Evolutionary conservation across 2,113 vertebrate species (phyloP), one percentile per base, ranked within the genome.

Genomic region (Sturnira hondurensis): DNA sequence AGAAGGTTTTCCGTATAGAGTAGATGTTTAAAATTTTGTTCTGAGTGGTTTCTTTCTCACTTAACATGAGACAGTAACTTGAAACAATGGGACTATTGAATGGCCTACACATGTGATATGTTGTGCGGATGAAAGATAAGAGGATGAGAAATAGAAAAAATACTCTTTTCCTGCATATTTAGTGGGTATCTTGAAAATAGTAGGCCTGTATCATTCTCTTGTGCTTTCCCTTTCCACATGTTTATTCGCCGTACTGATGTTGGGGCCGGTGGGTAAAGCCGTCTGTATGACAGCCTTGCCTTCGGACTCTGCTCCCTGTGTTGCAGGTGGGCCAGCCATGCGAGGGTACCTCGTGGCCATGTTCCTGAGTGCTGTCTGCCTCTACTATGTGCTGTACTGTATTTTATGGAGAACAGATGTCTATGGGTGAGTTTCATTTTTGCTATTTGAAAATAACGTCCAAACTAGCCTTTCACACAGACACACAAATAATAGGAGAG

Each of bases 281-380:
- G 26, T 36, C 45, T 83, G 13, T 3, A 0, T 70, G 70, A 54
- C 4, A 9, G 0, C 4, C 41, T 73, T 58, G 11, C 15, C 16
- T 63, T 38, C 78, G 89, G 45, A 70, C 36, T 71, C 58, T 6
- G 3, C 50, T 65, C 31, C 38, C 28, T 94, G 67, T 95, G 36
- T 83, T 95, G 31, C 96, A 97, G 96, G 95, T 84, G 86, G 77
- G 93, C 96, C 77, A 97, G 94, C 94, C 97, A 97, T 97, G 97
- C 97, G 78, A 97, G 95, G 88, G 26, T 97, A 96, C 94, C 91
- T 97, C 0, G 33, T 97, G 81, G 97, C 86, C 86, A 91, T 97
- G 45, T 65, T 97, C 88, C 85, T 97, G 85, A 96, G 97, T 93
- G 97, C 95, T 24, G 65, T 97, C 67, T 96, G 96, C 86, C 97